Conservation (phyloP, 2,888 invertebrate genomes). For the Drosophila prostipennis region DNA sequence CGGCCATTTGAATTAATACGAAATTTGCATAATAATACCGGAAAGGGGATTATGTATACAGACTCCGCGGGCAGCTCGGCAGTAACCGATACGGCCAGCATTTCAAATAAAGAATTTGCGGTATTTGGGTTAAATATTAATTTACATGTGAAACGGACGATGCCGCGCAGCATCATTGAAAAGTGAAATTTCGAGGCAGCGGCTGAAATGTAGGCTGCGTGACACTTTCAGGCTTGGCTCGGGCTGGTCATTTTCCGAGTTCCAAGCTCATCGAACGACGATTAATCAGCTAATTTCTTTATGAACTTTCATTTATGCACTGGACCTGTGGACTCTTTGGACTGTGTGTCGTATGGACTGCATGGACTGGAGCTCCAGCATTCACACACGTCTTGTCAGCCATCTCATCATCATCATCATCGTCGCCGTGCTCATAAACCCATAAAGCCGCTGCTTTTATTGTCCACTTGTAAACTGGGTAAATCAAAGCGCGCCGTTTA, state of each 20-base stretch:
- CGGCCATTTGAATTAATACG: conserved; percentile 63
- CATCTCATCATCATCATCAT: conserved; percentile 43
- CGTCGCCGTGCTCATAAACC: conserved; percentile 43
- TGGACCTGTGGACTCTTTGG: conserved; percentile 20
- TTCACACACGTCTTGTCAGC: conserved; percentile 63
- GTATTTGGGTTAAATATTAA: conserved; percentile 82
- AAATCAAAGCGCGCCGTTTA: conserved; percentile 65
- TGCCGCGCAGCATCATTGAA: conserved; percentile 71
- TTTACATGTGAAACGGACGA: conserved; percentile 78
- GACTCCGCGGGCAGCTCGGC: conserved; percentile 18
- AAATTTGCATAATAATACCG: conserved; percentile 72
- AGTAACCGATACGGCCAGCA: conserved; percentile 47
- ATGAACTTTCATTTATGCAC: conserved; percentile 79
- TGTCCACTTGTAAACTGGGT: conserved; percentile 57
- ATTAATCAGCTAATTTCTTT: conserved; percentile 80
- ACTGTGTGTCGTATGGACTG: no score
- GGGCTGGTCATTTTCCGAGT: conserved; percentile 71
- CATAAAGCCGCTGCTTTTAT: conserved; percentile 45
- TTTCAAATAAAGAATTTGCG: conserved; percentile 75
- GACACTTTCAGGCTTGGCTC: conserved; percentile 69
- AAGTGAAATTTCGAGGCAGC: conserved; percentile 71
- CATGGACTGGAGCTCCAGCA: conserved; percentile 26
- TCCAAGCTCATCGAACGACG: conserved; percentile 79
- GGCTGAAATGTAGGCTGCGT: conserved; percentile 75
- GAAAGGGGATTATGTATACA: conserved; percentile 36